phyloP scores from a whole-genome alignment of 2,888 invertebrate species.

The Brachynemurus nebulosus region DNA sequence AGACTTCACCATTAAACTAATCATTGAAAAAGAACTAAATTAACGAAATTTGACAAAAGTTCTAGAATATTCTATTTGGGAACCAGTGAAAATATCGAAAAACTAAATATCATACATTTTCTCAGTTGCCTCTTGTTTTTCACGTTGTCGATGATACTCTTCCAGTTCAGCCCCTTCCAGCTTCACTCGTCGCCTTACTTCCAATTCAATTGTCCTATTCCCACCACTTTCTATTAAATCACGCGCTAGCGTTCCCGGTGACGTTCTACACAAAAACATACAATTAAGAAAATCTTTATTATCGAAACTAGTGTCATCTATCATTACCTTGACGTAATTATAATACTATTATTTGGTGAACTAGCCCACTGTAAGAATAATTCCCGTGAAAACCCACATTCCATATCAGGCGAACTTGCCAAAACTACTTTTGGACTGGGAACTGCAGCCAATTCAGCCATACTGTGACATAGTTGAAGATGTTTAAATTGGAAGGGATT shows the following conservation, averaged over 20 bases:
- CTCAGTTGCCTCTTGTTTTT: slow-evolving; percentile 29
- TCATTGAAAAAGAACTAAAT: too few species aligned
- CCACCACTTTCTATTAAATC: slow-evolving; percentile 67
- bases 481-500: slow-evolving; percentile 95
- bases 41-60: too few species aligned
- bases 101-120: slow-evolving; percentile 26
- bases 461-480: slow-evolving; percentile 84
- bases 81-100: slow-evolving; percentile 10
- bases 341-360: slow-evolving; percentile 84
- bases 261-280: slow-evolving; percentile 44
- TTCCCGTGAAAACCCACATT: slow-evolving; percentile 89
- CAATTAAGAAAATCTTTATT: background rate
- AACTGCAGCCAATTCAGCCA: slow-evolving; percentile 71
- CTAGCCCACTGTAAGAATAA: slow-evolving; percentile 89
- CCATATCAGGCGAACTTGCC: slow-evolving; percentile 89
- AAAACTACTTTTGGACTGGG: slow-evolving; percentile 90
- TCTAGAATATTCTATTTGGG: too few species aligned
- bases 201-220: slow-evolving; percentile 55
- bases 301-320: background rate
- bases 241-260: slow-evolving; percentile 66
- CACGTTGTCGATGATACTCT: slow-evolving; percentile 53
- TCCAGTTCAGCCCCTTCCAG: slow-evolving; percentile 68
- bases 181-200: slow-evolving; percentile 52
- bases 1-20: too few species aligned
- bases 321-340: slow-evolving; percentile 65